phyloP scores from a whole-genome alignment of 1,140 invertebrate genomes.

The Fopius arisanus region DNA sequence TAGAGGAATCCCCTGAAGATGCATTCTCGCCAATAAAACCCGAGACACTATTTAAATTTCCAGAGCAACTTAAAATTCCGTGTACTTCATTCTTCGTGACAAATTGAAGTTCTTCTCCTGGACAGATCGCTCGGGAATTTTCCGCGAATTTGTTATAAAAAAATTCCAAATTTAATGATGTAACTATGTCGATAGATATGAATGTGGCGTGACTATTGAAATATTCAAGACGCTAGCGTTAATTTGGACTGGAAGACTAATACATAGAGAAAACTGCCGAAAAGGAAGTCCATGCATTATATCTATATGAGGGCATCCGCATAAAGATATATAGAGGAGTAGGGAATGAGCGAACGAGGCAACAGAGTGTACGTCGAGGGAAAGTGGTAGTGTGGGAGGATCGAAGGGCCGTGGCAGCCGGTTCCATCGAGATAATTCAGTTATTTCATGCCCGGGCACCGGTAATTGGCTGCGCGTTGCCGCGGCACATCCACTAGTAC shows the following conservation, averaged over 20 bases:
- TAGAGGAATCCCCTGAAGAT: too few species aligned
- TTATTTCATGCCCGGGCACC: conserved; percentile 61
- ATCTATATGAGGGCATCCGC: background rate
- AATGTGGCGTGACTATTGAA: background rate
- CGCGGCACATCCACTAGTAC: conserved; percentile 24
- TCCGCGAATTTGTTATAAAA: too few species aligned
- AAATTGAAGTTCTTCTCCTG: too few species aligned
- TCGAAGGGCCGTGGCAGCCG: conserved; percentile 45
- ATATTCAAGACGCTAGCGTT: background rate
- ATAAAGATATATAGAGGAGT: background rate
- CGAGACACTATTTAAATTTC: too few species aligned
- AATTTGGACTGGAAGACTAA: background rate
- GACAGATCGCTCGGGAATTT: too few species aligned
- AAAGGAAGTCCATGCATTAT: background rate
- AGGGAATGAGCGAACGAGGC: conserved; percentile 14
- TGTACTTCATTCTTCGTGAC: too few species aligned
- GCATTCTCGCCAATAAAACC: too few species aligned
- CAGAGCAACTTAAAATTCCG: too few species aligned
- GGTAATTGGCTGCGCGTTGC: conserved; percentile 61
- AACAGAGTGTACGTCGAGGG: conserved; percentile 1
- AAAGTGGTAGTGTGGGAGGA: conserved; percentile 20
- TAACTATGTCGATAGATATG: too few species aligned
- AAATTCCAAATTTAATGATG: too few species aligned
- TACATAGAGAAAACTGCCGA: conserved; percentile 21
- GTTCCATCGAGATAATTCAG: conserved; percentile 61